Conservation (phyloP, 2,113 vertebrate species). For the Ursus arctos region DNA sequence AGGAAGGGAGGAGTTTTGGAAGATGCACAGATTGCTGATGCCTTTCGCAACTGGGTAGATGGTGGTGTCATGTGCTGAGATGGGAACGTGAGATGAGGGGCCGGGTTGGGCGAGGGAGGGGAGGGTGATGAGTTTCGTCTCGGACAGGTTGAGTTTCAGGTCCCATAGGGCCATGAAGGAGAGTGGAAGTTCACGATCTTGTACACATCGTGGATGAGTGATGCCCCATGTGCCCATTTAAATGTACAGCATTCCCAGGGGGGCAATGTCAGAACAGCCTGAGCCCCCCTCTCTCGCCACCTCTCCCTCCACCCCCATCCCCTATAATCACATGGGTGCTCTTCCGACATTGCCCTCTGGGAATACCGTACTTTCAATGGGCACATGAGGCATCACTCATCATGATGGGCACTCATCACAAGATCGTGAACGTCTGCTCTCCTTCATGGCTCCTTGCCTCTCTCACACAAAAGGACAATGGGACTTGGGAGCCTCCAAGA, state of each 20-base stretch:
- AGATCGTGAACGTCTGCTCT: neutral
- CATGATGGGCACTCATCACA: neutral
- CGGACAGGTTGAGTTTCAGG: neutral
- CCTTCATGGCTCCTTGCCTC: neutral
- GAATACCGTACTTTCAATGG: neutral
- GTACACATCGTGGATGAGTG: fast-evolving
- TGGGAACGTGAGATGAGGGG: slow-evolving; percentile 7
- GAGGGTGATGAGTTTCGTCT: neutral
- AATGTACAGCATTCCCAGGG: neutral
- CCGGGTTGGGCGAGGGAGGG: neutral
- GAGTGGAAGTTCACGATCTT: neutral
- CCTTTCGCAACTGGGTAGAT: neutral
- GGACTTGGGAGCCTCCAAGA: neutral
- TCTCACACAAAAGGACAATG: neutral
- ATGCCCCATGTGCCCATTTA: fast-evolving
- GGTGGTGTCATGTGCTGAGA: neutral
- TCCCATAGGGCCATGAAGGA: neutral
- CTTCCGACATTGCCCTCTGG: neutral
- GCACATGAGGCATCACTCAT: neutral
- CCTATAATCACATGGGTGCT: neutral
- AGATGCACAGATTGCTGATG: neutral
- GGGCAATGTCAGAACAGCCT: too few relatives aligned
- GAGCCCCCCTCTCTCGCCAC: neutral
- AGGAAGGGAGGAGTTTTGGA: neutral
- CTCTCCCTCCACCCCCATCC: too few relatives aligned